phyloP scores from a whole-genome alignment of 1,140 invertebrate genomes.

The Tetramorium simillimum region DNA sequence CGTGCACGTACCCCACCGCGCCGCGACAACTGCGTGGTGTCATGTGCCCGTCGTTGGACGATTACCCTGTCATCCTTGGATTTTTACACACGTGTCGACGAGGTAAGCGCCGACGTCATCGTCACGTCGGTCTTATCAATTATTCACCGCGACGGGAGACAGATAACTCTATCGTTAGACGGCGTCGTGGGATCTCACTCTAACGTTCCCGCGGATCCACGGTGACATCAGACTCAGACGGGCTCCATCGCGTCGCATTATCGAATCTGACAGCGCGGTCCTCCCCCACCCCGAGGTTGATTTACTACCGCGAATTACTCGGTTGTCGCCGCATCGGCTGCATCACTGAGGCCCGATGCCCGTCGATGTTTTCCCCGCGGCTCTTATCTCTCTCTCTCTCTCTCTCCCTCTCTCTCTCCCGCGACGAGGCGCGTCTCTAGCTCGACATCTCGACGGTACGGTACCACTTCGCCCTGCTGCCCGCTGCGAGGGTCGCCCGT shows the following conservation, averaged over 20 bases:
- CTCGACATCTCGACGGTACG: slow-evolving; percentile 8
- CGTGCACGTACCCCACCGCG: too few relatives aligned
- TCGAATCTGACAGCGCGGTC: background rate
- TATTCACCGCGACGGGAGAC: background rate
- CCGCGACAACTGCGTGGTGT: background rate
- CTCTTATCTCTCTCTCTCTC: background rate
- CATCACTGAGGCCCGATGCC: background rate
- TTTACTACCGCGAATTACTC: background rate
- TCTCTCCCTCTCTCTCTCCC: too few relatives aligned
- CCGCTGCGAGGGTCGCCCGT: too few relatives aligned
- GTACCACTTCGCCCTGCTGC: too few relatives aligned
- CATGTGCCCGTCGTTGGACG: background rate
- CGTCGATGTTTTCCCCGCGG: background rate
- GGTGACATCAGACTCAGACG: background rate
- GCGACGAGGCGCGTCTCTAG: background rate
- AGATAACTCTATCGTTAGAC: slow-evolving; percentile 11
- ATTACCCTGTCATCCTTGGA: background rate
- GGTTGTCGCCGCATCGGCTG: background rate
- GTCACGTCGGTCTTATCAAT: background rate
- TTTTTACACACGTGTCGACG: slow-evolving; percentile 25
- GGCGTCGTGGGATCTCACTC: background rate
- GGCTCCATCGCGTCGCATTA: background rate
- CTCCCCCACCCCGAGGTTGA: background rate
- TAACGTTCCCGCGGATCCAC: background rate
- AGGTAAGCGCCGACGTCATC: background rate